Evolutionary conservation across 2,888 invertebrate genomes (phyloP).

Genomic region (Caenorhabditis sp.): DNA sequence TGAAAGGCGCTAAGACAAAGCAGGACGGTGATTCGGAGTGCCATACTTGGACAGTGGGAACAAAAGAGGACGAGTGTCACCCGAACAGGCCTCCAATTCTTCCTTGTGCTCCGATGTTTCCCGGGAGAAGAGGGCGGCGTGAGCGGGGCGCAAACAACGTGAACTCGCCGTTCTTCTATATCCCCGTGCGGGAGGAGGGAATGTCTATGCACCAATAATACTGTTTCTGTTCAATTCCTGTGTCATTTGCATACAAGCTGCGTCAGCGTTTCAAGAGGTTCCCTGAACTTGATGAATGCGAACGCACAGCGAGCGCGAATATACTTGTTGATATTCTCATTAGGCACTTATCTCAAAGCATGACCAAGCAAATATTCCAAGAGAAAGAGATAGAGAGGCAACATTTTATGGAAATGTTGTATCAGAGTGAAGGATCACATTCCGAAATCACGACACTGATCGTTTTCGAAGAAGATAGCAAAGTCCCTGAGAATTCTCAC

Average conservation of each 20-base stretch:
- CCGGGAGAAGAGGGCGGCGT: constrained; percentile 55
- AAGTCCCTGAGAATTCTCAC: neutral
- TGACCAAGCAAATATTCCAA: constrained; percentile 61
- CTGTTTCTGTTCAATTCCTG: constrained; percentile 55
- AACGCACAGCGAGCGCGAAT: constrained; percentile 58
- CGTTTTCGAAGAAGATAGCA: constrained; percentile 1
- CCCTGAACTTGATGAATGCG: constrained; percentile 29
- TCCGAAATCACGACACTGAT: constrained; percentile 54
- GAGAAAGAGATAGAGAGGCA: constrained; percentile 20
- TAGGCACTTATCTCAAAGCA: constrained; percentile 64
- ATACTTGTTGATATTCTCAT: constrained; percentile 69
- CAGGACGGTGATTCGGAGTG: constrained; percentile 34
- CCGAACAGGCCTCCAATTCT: constrained; percentile 28
- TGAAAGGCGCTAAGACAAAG: constrained; percentile 36
- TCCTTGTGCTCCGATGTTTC: constrained; percentile 40
- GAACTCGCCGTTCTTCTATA: constrained; percentile 36
- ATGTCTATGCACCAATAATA: constrained; percentile 48
- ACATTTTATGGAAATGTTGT: constrained; percentile 61
- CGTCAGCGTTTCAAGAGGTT: constrained; percentile 63
- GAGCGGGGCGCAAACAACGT: constrained; percentile 59
- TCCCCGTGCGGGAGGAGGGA: constrained; percentile 20
- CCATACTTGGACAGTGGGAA: constrained; percentile 34
- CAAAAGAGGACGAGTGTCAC: constrained; percentile 56
- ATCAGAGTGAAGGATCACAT: constrained; percentile 50
- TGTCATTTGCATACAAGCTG: constrained; percentile 63